Percentiles rank a stretch among this genome's conserved stretches.
Evolutionary conservation across 1,140 invertebrate species (phyloP).

Genomic region (Sipha flava): DNA sequence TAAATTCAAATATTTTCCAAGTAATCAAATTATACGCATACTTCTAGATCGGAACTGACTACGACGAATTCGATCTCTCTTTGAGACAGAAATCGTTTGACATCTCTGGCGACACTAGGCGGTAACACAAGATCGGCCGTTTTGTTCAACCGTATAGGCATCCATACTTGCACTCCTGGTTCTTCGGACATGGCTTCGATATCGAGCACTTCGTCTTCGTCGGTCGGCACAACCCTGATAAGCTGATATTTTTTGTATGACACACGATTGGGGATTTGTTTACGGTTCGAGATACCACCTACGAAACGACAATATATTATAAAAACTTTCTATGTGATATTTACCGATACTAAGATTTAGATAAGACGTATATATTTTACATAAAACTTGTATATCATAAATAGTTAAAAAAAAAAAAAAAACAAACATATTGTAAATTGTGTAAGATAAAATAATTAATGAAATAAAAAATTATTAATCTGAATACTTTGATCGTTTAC

Average conservation of each 20-base stretch:
- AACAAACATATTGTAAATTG: too few relatives aligned
- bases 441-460: too few relatives aligned
- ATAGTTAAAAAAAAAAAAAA: too few relatives aligned
- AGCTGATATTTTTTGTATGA: conserved; percentile 36
- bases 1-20: too few relatives aligned
- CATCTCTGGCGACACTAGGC: conserved; percentile 52
- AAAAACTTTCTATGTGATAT: too few relatives aligned
- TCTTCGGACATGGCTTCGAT: conserved; percentile 43
- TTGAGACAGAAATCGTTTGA: conserved; percentile 55
- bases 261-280: neutral
- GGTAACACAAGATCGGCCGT: conserved; percentile 63
- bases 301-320: neutral
- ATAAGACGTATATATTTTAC: too few relatives aligned
- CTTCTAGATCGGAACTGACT: conserved; percentile 63
- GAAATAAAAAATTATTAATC: too few relatives aligned
- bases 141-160: conserved; percentile 48
- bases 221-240: conserved; percentile 29
- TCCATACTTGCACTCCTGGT: conserved; percentile 51
- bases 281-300: neutral
- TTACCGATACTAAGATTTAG: too few relatives aligned
- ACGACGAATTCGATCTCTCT: conserved; percentile 57
- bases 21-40: conserved; percentile 41
- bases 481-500: too few relatives aligned
- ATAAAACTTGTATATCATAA: too few relatives aligned
- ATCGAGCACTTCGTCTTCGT: conserved; percentile 33